Base-by-base conservation (phyloP, 2,888 invertebrate genomes). In the Macrosoma leucophasiata region DNA sequence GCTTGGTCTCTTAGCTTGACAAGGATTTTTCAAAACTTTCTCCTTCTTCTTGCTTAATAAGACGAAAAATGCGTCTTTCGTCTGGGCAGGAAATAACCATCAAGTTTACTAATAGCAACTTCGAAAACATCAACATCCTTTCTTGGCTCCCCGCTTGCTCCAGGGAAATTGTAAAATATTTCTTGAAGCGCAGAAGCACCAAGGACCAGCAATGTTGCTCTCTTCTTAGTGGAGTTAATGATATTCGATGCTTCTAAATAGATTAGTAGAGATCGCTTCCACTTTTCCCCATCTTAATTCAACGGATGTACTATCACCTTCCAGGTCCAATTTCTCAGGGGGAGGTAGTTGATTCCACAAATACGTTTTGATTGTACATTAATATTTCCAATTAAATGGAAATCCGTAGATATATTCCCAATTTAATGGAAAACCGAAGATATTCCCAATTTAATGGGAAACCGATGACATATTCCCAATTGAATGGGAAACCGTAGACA, bases 261-360 rank as follows among this genome's bases (percentile, higher is more conserved):
- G 9, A 54, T 50, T n/a, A 22, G 13, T 3, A 55, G 27, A 6
- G 50, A 45, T 19, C 55, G 35, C 32, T 49, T 55, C 58, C 58
- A 59, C 37, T 50, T 50, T 18, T 58, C 48, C n/a, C 55, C 53
- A 59, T 12, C 46, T 33, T 11, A 45, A 21, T 2, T 48, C 56
- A 1, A 57, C 41, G 1, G 53, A 48, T n/a, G 44, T 21, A 13
- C 27, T 27, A 10, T 58, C 55, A n/a, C 58, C 54, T 8, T 48
- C 54, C 10, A 45, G 7, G 3, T 30, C 23, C 4, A 30, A 17
- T 23, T 30, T 30, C 24, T 37, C 36, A 4, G 32, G 36, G 17
- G 32, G 36, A 10, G 32, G 32, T 24, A 32, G 13, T 10, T 32
- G 31, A 32, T 14, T 32, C 13, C 29, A 15, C 36, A 37, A 30